Evolutionary conservation across 2,113 vertebrate genomes (phyloP).

Genomic region (Ploceus nigricollis): DNA sequence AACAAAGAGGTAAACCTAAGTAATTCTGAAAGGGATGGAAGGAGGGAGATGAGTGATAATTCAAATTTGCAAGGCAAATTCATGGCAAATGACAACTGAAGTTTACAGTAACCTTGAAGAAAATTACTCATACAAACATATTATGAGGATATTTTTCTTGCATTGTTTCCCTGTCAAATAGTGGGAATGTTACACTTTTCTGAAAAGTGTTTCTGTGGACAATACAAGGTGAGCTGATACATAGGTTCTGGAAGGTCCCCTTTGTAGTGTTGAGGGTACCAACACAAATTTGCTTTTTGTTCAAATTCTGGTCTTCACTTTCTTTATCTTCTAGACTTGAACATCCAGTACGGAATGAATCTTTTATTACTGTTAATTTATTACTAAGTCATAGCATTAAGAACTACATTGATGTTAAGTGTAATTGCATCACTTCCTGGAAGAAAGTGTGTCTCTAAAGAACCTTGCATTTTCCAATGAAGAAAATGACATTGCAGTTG

Average conservation of each 20-base stretch:
- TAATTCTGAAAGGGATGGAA: neutral
- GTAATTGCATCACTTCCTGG: neutral
- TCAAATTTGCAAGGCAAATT: conserved; percentile 36
- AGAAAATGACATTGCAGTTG: neutral
- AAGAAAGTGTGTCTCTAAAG: neutral
- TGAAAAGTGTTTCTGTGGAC: neutral
- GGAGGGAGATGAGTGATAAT: neutral
- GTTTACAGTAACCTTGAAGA: neutral
- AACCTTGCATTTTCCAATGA: neutral
- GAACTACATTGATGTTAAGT: neutral
- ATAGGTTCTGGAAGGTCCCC: neutral
- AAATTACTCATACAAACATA: neutral
- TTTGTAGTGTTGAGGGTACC: neutral
- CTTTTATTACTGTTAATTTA: neutral
- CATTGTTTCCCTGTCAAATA: neutral
- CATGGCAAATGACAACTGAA: neutral
- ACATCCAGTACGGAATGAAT: neutral
- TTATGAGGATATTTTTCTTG: neutral
- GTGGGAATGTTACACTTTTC: neutral
- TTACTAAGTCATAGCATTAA: neutral
- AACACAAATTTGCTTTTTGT: neutral
- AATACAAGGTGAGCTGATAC: neutral
- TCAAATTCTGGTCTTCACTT: neutral
- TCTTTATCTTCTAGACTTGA: neutral
- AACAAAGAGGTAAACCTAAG: conserved; percentile 19